Base-by-base conservation (phyloP, 2,888 invertebrate genomes). In the Drosophila kanekoi region DNA sequence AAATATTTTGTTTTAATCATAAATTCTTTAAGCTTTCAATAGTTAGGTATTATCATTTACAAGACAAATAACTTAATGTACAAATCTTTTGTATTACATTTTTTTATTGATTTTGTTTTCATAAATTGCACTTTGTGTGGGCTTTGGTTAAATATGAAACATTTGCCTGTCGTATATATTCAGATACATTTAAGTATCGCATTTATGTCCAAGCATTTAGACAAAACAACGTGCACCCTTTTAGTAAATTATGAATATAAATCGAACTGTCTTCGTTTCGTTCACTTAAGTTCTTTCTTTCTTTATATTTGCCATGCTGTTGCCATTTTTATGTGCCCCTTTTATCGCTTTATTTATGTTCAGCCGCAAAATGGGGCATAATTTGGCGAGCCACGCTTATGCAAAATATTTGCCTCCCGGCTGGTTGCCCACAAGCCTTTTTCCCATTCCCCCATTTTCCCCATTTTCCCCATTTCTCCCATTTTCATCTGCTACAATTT, bases 281-380 rank as follows among this genome's bases (percentile, higher is more conserved):
- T 54, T 72, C 62, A 47, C 16, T 59, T 35, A 23, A 44, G 14
- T 41, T 54, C 28, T 60, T 18, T 47, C 9, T 28, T 16, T 40
- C 13, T 28, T 9, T n/a, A 14, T 48, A 9, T 33, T 45, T 35
- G 20, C 40, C 54, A 44, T 45, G 16, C 47, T 59, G 4, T 5
- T 44, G 5, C 28, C 41, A 44, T 61, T 61, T 68, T 28, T 48
- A 48, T 73, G 28, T 13, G 38, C 18, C 44, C 41, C 10, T 48
- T 40, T 54, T 60, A 57, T 70, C 41, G 40, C 18, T 41, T 54
- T 59, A 54, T 61, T 63, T 72, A 48, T 72, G 44, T 47, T 32
- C 35, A 33, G 51, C 43, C 52, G 38, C 61, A 54, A 54, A 76
- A 56, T 59, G 37, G 16, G 56, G 69, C 60, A 48, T 37, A 44